Evolutionary conservation across 2,797 vertebrate species (phyloP).

Genomic region (Geotrypetes seraphini): DNA sequence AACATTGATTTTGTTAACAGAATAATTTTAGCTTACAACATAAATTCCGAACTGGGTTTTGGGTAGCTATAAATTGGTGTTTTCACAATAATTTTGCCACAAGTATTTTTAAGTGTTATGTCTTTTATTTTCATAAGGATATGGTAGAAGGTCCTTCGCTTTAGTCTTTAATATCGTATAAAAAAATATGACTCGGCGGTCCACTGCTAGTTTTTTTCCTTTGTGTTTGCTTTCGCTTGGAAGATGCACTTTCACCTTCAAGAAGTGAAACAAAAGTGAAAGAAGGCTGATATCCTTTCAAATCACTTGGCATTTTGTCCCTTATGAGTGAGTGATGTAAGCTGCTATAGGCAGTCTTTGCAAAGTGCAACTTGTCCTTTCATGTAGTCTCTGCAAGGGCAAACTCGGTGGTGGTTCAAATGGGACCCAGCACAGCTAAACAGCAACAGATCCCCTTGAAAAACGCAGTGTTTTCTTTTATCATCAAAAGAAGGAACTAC

Average conservation of each 20-base stretch:
- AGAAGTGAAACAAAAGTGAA: constrained; percentile 31
- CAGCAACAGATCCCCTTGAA: constrained; percentile 87
- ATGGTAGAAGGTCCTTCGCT: too few species aligned
- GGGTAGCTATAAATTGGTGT: too few species aligned
- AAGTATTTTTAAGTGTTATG: too few species aligned
- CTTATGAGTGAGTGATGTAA: constrained; percentile 9
- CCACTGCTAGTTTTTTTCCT: constrained; percentile 10
- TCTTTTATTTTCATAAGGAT: too few species aligned
- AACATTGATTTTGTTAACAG: too few species aligned
- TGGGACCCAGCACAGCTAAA: constrained; percentile 95
- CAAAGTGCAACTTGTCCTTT: constrained; percentile 97
- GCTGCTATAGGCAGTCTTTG: constrained; percentile 73
- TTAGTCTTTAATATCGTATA: too few species aligned
- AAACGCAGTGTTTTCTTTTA: constrained; percentile 75
- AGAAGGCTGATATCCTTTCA: constrained; percentile 30
- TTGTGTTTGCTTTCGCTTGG: constrained; percentile 3
- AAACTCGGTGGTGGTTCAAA: constrained; percentile 70
- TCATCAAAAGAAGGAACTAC: constrained; percentile 81
- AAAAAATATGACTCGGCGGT: too few species aligned
- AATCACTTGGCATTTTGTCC: constrained; percentile 13
- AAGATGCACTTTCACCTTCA: constrained; percentile 20
- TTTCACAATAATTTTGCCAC: too few species aligned
- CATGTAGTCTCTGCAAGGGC: constrained; percentile 96
- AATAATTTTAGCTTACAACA: too few species aligned
- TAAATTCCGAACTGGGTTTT: too few species aligned